Evolutionary conservation across 2,888 invertebrate genomes (phyloP), one percentile per base, ranked within the genome.

Genomic region (Tetanocera ferruginea): DNA sequence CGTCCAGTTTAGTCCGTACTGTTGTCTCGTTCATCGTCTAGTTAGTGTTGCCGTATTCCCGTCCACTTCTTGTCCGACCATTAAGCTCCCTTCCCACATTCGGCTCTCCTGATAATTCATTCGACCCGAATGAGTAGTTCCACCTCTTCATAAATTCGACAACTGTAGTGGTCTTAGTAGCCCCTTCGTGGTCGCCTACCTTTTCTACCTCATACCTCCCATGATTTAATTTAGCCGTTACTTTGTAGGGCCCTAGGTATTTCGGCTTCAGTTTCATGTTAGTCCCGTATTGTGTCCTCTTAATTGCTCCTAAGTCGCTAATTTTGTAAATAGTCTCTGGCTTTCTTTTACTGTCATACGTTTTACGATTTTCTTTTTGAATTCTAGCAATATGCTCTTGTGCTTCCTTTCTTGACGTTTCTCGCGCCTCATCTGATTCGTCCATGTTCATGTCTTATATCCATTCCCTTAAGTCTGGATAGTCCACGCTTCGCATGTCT

Each of bases 81-180:
- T n/a, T n/a, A n/a, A n/a, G n/a, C n/a, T n/a, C n/a, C n/a, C n/a
- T 51, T 71, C 80, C 66, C 78, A 80, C 78, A 80, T 57, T 80
- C 71, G 79, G 81, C 79, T 81, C 79, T 81, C 81, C 81, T 83
- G 83, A 80, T 77, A 76, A 64, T 74, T 69, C 67, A 64, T 25
- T 71, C 62, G 60, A 31, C 62, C 49, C 73, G 51, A 52, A 74
- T 70, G 74, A 5, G 57, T 23, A 0, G 72, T 70, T 17, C 31
- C 57, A 71, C 66, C 1, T 17, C 37, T 64, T 77, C 52, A 2
- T 62, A 37, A 43, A 76, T 19, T 80, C 80, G 9, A 72, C 75
- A 0, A 80, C 80, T 1, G 76, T 77, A 0, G 62, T 67, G 9
- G 60, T 66, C 14, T 14, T 23, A 5, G 17, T 52, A 60, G 76